Conservation (phyloP, 2,797 vertebrate genomes). For the Urophycis tenuis region DNA sequence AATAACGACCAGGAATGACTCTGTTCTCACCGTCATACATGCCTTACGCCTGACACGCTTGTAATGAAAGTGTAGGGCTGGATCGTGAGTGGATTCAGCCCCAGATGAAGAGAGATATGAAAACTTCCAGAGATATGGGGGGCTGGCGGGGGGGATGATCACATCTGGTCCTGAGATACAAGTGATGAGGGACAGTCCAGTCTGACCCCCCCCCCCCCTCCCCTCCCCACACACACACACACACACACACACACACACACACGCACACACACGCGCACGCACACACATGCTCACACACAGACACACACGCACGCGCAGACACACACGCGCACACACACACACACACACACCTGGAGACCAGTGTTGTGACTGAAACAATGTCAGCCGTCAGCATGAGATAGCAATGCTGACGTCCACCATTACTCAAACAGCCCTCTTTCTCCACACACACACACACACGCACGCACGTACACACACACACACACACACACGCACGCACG, state of each 20-base stretch:
- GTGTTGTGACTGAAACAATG: conserved; percentile 5
- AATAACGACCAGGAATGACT: not conserved
- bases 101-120: not conserved
- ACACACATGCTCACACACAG: too few relatives aligned
- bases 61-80: not conserved
- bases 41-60: not conserved
- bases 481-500: not conserved
- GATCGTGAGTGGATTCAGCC: not conserved
- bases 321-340: too few relatives aligned
- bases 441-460: conserved; percentile 33
- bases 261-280: not conserved
- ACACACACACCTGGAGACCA: too few relatives aligned
- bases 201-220: too few relatives aligned
- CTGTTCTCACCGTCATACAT: not conserved
- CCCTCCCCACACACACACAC: too few relatives aligned
- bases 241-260: not conserved
- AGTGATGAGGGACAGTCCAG: not conserved
- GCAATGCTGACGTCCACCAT: conserved; percentile 27
- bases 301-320: not conserved
- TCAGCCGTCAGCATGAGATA: conserved; percentile 47
- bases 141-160: too few relatives aligned
- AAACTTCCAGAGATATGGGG: too few relatives aligned
- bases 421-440: too few relatives aligned
- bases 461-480: not conserved
- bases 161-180: too few relatives aligned